Evolutionary conservation across 2,888 invertebrate genomes (phyloP).

Genomic region (Megastigmus dorsalis): DNA sequence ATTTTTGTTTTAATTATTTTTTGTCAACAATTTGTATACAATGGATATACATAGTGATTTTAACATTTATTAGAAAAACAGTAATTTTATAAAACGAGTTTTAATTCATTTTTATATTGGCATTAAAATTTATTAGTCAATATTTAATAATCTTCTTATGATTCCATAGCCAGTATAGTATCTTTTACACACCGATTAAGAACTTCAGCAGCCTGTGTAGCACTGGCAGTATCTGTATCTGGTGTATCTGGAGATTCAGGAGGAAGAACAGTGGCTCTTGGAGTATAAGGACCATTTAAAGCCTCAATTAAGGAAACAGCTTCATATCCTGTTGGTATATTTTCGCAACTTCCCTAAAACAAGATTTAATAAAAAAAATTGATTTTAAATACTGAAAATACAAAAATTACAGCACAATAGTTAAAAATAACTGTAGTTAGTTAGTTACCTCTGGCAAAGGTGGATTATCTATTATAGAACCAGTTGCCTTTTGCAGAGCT

Average conservation of each 20-base stretch:
- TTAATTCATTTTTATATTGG: too few relatives aligned
- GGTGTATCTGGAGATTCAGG: constrained; percentile 77
- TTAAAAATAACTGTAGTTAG: not conserved
- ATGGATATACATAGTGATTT: too few relatives aligned
- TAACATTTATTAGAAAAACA: too few relatives aligned
- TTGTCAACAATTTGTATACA: too few relatives aligned
- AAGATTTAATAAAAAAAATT: constrained; percentile 6
- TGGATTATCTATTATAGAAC: constrained; percentile 76
- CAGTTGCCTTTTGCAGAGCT: constrained; percentile 87
- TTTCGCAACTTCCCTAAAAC: constrained; percentile 82
- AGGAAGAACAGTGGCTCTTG: constrained; percentile 74
- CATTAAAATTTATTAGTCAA: too few relatives aligned
- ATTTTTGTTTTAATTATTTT: not conserved
- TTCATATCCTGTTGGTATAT: constrained; percentile 94
- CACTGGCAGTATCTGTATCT: constrained; percentile 79
- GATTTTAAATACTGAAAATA: not conserved
- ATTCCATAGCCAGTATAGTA: not conserved
- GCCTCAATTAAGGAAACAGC: constrained; percentile 96
- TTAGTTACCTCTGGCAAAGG: constrained; percentile 78
- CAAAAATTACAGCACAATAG: constrained; percentile 5
- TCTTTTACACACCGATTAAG: constrained; percentile 76
- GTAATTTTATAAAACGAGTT: too few relatives aligned
- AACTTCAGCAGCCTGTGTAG: constrained; percentile 81
- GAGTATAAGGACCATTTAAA: constrained; percentile 90
- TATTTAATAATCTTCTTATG: too few relatives aligned